Conservation (phyloP, 2,797 vertebrate genomes). For the Cirrhinus mrigala region DNA sequence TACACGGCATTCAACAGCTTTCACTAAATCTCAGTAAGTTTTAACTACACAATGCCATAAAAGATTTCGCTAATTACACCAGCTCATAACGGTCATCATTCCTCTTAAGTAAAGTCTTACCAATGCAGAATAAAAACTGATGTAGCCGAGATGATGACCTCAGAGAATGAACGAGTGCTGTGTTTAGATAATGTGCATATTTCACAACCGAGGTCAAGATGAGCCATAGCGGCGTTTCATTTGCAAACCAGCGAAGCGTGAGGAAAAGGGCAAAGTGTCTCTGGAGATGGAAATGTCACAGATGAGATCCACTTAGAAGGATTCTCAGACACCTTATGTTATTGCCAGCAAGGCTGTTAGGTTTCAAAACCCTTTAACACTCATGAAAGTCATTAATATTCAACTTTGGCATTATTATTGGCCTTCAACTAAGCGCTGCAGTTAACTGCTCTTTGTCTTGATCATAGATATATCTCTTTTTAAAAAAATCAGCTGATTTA, state of each 20-base stretch:
- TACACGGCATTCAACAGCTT: not conserved
- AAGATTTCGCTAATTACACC: not conserved
- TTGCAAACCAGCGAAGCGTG: slow-evolving; percentile 46
- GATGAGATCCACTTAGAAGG: slow-evolving; percentile 53
- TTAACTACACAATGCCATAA: not conserved
- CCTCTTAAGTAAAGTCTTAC: slow-evolving; percentile 3
- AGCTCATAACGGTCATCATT: slow-evolving; percentile 19
- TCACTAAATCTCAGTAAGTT: not conserved
- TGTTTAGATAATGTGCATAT: slow-evolving; percentile 47
- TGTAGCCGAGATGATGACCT: slow-evolving; percentile 32
- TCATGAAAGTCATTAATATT: slow-evolving; percentile 18
- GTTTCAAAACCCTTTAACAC: slow-evolving; percentile 40
- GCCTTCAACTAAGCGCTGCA: slow-evolving; percentile 3
- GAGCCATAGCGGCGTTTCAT: slow-evolving; percentile 42
- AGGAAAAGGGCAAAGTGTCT: slow-evolving; percentile 58
- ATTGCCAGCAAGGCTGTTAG: slow-evolving; percentile 37
- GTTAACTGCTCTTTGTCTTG: slow-evolving; percentile 10
- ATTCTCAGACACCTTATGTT: slow-evolving; percentile 42
- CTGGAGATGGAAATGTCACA: slow-evolving; percentile 60
- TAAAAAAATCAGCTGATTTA: not conserved
- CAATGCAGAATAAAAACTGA: slow-evolving; percentile 21
- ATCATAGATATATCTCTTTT: slow-evolving; percentile 11
- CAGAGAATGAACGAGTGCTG: slow-evolving; percentile 42
- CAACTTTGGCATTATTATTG: slow-evolving; percentile 32
- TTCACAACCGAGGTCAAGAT: slow-evolving; percentile 39